Conservation (phyloP, 2,113 vertebrate genomes). For the Muscicapa adusta region DNA sequence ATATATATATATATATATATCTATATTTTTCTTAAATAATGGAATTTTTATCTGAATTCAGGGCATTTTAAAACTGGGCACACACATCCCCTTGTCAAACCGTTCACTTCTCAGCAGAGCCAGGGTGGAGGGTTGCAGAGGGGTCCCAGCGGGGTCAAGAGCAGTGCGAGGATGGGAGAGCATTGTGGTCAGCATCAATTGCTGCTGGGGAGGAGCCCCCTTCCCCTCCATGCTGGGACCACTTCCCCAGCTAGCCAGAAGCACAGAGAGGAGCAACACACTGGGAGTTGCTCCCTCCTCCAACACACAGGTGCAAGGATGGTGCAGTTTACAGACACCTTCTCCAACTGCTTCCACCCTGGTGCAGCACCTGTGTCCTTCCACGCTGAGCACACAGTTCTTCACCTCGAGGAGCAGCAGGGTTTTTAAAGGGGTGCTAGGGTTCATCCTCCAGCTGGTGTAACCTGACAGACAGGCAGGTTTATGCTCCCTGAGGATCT, state of each 20-base stretch:
- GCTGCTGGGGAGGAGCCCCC: background rate
- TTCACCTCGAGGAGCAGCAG: background rate
- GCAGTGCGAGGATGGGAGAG: rapidly evolving
- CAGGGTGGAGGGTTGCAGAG: background rate
- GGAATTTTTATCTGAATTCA: slow-evolving; percentile 25
- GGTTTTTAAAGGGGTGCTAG: background rate
- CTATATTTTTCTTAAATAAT: slow-evolving; percentile 31
- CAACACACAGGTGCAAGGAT: rapidly evolving
- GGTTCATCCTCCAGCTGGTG: background rate
- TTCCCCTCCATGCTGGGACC: background rate
- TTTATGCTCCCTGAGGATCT: background rate
- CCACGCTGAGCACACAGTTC: background rate
- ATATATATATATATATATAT: background rate
- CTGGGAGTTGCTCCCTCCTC: background rate
- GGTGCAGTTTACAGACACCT: background rate
- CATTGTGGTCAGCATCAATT: rapidly evolving
- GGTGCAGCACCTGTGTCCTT: rapidly evolving
- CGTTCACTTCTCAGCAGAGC: background rate
- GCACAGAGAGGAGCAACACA: background rate
- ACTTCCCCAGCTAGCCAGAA: background rate
- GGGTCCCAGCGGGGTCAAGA: background rate
- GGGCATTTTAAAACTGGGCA: slow-evolving; percentile 26
- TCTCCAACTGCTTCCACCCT: background rate
- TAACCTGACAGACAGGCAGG: background rate
- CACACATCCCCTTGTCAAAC: background rate